These are phyloP conservation scores for Chrysomela aeneicollis DNA, from an alignment of 2,888 invertebrate genomes.

Conservation along the genomic window DNA sequence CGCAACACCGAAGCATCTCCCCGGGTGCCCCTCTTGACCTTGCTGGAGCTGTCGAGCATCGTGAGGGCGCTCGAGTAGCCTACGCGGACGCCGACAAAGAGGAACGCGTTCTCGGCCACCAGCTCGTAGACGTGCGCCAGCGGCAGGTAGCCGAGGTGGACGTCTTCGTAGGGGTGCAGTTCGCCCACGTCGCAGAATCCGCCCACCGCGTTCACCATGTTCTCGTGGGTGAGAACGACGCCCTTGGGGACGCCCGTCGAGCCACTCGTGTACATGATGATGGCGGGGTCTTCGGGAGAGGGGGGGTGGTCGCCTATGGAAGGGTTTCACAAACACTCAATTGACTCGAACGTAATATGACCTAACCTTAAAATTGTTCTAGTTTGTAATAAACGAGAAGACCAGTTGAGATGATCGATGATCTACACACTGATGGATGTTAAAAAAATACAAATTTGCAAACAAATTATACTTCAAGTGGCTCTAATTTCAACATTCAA, in stretches of 20 bases:
- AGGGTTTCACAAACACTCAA: too few species aligned
- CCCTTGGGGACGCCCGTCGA: conserved; percentile 97
- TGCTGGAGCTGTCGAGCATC: conserved; percentile 90
- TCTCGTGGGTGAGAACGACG: conserved; percentile 81
- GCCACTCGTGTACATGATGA: conserved; percentile 99
- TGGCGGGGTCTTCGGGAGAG: conserved; percentile 81
- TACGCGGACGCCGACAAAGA: conserved; percentile 87
- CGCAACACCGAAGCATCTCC: conserved; percentile 92
- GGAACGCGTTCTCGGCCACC: conserved; percentile 86
- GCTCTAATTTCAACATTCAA: too few species aligned
- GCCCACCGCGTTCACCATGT: conserved; percentile 67
- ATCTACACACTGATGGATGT: too few species aligned
- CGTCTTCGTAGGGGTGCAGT: conserved; percentile 74
- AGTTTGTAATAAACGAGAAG: too few species aligned
- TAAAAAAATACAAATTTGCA: too few species aligned
- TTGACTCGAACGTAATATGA: too few species aligned
- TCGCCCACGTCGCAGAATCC: conserved; percentile 81
- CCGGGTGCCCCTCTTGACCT: conserved; percentile 92
- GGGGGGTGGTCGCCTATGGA: conserved; percentile 63
- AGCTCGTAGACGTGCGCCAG: conserved; percentile 97
- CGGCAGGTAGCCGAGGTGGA: conserved; percentile 94
- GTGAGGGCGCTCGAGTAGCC: conserved; percentile 97
- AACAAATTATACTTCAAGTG: too few species aligned
- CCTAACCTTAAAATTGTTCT: too few species aligned
- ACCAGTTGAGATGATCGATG: too few species aligned